Evolutionary conservation across 2,797 vertebrate genomes (phyloP).

Genomic region (Anableps anableps): DNA sequence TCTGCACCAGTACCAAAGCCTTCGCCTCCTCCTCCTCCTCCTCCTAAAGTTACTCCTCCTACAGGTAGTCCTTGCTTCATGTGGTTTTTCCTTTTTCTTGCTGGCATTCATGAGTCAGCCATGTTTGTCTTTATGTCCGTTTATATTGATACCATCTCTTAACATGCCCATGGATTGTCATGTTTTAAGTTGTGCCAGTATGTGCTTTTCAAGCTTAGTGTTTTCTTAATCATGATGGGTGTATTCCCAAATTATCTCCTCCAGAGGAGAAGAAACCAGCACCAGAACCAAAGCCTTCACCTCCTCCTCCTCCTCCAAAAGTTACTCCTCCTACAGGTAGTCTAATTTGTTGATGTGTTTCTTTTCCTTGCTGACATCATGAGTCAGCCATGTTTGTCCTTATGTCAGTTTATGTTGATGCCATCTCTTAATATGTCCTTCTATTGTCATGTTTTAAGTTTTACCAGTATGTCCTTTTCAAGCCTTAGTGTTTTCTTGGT

Average conservation of each 20-base stretch:
- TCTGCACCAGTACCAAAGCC: conserved; percentile 49
- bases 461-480: too few species aligned
- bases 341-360: neutral
- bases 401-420: neutral
- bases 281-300: conserved; percentile 1
- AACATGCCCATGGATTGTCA: neutral
- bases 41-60: conserved; percentile 17
- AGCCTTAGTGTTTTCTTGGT: conserved; percentile 26
- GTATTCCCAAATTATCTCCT: conserved; percentile 51
- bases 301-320: neutral
- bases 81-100: neutral
- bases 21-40: conserved; percentile 22
- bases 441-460: neutral
- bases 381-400: neutral
- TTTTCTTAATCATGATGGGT: conserved; percentile 47
- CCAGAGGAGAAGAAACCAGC: conserved; percentile 1
- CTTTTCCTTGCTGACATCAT: neutral
- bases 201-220: conserved; percentile 6
- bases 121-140: neutral
- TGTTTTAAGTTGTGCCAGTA: neutral
- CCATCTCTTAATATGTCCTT: neutral
- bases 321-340: neutral
- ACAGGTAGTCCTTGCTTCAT: conserved; percentile 41
- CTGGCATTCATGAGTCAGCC: neutral
- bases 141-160: neutral